Conservation (phyloP, 2,888 invertebrate genomes). For the Cabera pusaria region DNA sequence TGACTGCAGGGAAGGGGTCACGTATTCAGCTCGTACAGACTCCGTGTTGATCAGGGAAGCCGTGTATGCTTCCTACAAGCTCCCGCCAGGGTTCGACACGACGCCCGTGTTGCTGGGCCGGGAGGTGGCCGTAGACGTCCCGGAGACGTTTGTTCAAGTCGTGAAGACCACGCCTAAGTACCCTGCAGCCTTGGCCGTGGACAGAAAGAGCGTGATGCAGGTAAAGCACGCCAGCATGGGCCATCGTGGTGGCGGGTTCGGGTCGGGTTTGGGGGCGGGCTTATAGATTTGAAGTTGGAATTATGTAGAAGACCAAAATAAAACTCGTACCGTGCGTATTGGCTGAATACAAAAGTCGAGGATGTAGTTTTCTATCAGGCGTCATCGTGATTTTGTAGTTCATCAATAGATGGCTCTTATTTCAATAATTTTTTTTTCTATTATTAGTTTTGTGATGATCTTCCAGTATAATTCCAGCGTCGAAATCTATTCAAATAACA, state of each 20-base stretch:
- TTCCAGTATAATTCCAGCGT: too few relatives aligned
- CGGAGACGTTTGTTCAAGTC: constrained; percentile 92
- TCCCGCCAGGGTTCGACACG: constrained; percentile 75
- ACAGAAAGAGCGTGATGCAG: constrained; percentile 79
- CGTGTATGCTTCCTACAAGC: constrained; percentile 73
- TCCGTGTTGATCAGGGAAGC: constrained; percentile 77
- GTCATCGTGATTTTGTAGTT: too few relatives aligned
- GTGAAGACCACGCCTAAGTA: constrained; percentile 89
- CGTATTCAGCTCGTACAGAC: constrained; percentile 77
- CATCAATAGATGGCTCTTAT: too few relatives aligned
- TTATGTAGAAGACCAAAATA: too few relatives aligned
- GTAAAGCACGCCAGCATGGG: constrained; percentile 67
- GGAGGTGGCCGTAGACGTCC: constrained; percentile 94
- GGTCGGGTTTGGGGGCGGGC: constrained; percentile 17
- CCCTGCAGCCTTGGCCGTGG: constrained; percentile 83
- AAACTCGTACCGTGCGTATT: too few relatives aligned
- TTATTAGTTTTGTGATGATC: too few relatives aligned
- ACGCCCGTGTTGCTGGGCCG: constrained; percentile 77
- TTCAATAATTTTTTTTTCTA: too few relatives aligned
- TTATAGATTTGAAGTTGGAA: constrained; percentile 10
- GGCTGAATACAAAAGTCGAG: too few relatives aligned
- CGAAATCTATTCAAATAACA: too few relatives aligned
- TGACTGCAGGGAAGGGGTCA: constrained; percentile 72
- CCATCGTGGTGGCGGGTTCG: constrained; percentile 36
- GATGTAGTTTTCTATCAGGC: too few relatives aligned